Percentiles rank a stretch among this genome's conserved stretches.
phyloP scores from a whole-genome alignment of 1,140 invertebrate genomes.

The Asbolus verrucosus region DNA sequence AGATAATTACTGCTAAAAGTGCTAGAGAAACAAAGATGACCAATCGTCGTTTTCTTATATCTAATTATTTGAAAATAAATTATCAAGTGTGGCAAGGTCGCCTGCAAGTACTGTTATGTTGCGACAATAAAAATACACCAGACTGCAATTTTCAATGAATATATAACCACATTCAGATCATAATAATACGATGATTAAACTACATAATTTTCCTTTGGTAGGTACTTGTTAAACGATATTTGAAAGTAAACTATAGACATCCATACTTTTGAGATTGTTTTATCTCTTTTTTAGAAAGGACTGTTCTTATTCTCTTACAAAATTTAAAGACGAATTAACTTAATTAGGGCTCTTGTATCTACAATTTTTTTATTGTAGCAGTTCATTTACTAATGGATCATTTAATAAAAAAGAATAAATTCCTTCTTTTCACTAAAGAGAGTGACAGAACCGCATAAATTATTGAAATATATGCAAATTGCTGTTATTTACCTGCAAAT shows the following conservation, averaged over 20 bases:
- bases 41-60: too few species aligned
- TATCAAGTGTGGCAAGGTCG: slow-evolving; percentile 8
- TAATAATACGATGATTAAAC: slow-evolving; percentile 13
- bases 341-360: not conserved
- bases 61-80: too few species aligned
- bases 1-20: too few species aligned
- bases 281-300: slow-evolving; percentile 24
- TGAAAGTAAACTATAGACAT: too few species aligned
- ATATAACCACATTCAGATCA: slow-evolving; percentile 8
- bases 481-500: slow-evolving; percentile 8
- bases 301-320: slow-evolving; percentile 20
- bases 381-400: slow-evolving; percentile 10
- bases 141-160: too few species aligned
- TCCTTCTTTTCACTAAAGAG: too few species aligned
- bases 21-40: too few species aligned
- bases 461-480: slow-evolving; percentile 26
- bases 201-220: too few species aligned
- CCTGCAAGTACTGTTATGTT: slow-evolving; percentile 10
- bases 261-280: too few species aligned
- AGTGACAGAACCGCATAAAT: too few species aligned
- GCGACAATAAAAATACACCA: too few species aligned
- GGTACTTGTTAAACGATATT: slow-evolving; percentile 1
- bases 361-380: not conserved
- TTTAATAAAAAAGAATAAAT: slow-evolving; percentile 2
- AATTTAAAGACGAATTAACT: slow-evolving; percentile 7